phyloP scores from a whole-genome alignment of 2,888 invertebrate genomes.

The Rhaphigaster nebulosa region DNA sequence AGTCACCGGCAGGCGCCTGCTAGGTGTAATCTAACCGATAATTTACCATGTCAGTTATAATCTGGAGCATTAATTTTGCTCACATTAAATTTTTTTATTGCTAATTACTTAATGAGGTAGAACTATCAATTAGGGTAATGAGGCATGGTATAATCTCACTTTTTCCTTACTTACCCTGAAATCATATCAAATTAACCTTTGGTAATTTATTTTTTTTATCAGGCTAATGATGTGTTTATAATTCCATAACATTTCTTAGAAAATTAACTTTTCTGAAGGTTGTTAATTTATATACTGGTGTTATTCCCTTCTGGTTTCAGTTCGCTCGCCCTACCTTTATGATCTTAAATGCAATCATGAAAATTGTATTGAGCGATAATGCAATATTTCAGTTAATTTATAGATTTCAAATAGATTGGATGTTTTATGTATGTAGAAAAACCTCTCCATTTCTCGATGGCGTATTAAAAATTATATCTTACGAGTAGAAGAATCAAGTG shows the following conservation, averaged over 20 bases:
- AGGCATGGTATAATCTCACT: background rate
- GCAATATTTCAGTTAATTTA: too few species aligned
- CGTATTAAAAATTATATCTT: too few species aligned
- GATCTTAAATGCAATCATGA: too few species aligned
- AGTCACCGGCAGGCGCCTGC: constrained; percentile 11
- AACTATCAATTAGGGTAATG: constrained; percentile 27
- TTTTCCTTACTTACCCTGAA: background rate
- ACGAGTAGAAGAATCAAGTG: too few species aligned
- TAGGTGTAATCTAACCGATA: background rate
- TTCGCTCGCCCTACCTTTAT: too few species aligned
- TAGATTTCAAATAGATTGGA: too few species aligned
- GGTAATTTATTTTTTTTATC: background rate
- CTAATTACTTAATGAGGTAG: background rate
- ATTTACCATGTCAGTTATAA: background rate
- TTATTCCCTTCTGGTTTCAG: too few species aligned
- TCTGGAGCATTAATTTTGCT: background rate
- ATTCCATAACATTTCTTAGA: background rate
- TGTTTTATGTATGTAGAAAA: too few species aligned
- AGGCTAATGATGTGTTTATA: background rate
- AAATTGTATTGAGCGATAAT: too few species aligned
- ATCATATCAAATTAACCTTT: background rate
- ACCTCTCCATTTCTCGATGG: too few species aligned
- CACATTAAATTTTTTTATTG: background rate
- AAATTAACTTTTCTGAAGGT: background rate
- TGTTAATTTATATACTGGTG: background rate